phyloP scores from a whole-genome alignment of 2,113 vertebrate species.

The Scolopax mira region DNA sequence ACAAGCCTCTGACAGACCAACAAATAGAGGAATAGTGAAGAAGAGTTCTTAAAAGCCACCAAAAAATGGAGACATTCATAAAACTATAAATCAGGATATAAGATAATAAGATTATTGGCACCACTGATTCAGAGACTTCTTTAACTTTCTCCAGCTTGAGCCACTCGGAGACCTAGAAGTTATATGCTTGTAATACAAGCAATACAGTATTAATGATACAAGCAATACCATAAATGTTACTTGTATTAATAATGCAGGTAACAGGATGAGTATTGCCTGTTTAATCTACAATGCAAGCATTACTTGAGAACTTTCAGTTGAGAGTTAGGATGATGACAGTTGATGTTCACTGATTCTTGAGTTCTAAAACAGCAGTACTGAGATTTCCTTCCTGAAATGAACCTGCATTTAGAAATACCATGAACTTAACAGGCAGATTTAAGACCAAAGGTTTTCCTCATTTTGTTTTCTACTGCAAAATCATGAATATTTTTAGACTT shows the following conservation, averaged over 20 bases:
- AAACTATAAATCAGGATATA: background rate
- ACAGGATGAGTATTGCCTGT: background rate
- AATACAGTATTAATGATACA: background rate
- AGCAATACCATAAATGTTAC: background rate
- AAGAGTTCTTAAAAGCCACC: background rate
- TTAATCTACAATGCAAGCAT: background rate
- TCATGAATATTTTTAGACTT: background rate
- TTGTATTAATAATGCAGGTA: background rate
- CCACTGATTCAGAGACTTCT: background rate
- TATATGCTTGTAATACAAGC: background rate
- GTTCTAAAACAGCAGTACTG: background rate
- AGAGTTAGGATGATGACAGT: background rate
- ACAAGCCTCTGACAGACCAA: background rate
- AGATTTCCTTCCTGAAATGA: background rate
- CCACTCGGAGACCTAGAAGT: background rate
- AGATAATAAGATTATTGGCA: background rate
- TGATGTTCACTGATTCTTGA: background rate
- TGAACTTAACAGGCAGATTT: background rate
- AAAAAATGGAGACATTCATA: background rate
- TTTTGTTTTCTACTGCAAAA: background rate
- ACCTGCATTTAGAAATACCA: background rate
- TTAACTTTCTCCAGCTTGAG: background rate
- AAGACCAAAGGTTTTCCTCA: background rate
- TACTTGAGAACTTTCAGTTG: background rate
- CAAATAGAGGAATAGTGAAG: background rate